Base-by-base conservation (phyloP, 2,113 vertebrate genomes). In the Prietella phreatophila region DNA sequence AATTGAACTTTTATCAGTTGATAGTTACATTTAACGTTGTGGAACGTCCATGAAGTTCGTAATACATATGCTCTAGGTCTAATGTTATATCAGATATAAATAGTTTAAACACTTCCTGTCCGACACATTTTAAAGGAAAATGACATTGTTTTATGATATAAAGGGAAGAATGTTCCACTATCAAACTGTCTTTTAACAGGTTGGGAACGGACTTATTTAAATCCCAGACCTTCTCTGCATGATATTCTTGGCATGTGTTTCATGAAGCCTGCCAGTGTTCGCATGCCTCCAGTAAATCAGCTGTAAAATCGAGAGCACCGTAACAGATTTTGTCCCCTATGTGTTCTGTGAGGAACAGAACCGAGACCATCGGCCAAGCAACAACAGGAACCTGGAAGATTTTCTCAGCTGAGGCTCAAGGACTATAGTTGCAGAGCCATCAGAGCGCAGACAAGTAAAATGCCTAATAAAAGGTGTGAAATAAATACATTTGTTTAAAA, bases 211-310 rank as follows among this genome's bases (percentile, higher is more conserved):
- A 60, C 33, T 58, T 58, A 75, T 85, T 73, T 75, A 36, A 71
- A 75, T 58, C 30, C 65, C 50, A 71, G 67, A 55, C 33, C 69
- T 75, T 75, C 67, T 30, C 67, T 56, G 67, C 53, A 75, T 71
- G 33, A 73, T 56, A 71, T 85, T 85, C 53, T 75, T 85, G 84
- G 84, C 84, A 22, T 14, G 53, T 33, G 11, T 39, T 71, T 56
- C 67, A 20, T 25, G 30, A 85, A 75, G 65, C 67, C 67, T 85
- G 84, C 84, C 84, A 73, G 67, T 33, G 67, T 73, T 71, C 17
- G 67, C 84, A 85, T 76, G 65, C 61, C 83, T 84, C 63, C 83
- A 55, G 63, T 60, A 85, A 85, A 75, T 58, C 84, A 85, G 84
- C 84, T 85, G 84, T 75, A 76, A 85, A 76, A 85, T 75, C 13